Base-by-base conservation (phyloP, 2,113 vertebrate genomes). In the Megaceryle torquata region DNA sequence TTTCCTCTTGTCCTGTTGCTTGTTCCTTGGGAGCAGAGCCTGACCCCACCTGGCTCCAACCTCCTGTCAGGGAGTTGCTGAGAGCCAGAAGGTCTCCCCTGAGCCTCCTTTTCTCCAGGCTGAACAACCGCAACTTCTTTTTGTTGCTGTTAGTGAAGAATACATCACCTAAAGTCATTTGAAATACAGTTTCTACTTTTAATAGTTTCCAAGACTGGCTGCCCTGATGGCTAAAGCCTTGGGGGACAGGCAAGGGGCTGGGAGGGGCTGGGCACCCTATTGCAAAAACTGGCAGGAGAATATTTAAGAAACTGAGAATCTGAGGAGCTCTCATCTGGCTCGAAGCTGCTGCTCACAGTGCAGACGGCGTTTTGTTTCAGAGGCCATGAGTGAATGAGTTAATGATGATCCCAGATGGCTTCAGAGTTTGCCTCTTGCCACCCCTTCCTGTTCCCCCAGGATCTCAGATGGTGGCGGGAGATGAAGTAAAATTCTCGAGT, bases 321-420 rank as follows among this genome's bases (percentile, higher is more conserved):
- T 1, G 9, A 86, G 72, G 53, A 69, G 61, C 74, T 93, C 82
- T 86, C 86, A 79, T 69, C 86, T 92, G 96, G 61, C 88, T 96
- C 2, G 82, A 90, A 88, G 91, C 93, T 93, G 93, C 95, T 85
- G 93, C 92, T 97, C 80, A 1, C 69, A 64, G 68, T 13, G 24
- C 61, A 26, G 60, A 64, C 2, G 4, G 65, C 35, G 0, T 95
- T 94, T 64, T 84, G 81, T 92, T 92, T 83, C 83, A 54, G 92
- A 80, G 93, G 44, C 96, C 91, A 74, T 2, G 26, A 93, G 89
- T 54, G 86, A 94, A 93, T 1, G 78, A 96, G 86, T 97, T 96
- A 97, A 96, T 79, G 96, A 91, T 87, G 92, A 94, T 97, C 96
- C 96, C 96, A 93, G 96, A 85, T 96, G 96, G 96, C 82, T 86